Conservation (phyloP, 2,797 vertebrate genomes). For the Alosa sapidissima region DNA sequence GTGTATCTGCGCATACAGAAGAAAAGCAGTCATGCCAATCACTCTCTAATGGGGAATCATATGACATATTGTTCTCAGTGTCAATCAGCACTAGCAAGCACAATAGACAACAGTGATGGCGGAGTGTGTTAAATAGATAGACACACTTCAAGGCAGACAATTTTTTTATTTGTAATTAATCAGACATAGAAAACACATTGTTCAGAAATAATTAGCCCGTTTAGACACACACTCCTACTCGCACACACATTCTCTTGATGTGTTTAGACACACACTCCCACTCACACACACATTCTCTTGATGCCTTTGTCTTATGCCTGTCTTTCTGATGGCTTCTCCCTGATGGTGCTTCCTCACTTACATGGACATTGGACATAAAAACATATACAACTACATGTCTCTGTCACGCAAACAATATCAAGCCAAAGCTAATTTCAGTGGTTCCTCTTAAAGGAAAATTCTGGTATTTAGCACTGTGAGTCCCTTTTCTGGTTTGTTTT, state of each 20-base stretch:
- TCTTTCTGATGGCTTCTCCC: background rate
- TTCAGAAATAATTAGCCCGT: constrained; percentile 3
- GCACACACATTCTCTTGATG: background rate
- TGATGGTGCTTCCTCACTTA: background rate
- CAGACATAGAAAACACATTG: background rate
- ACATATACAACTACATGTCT: background rate
- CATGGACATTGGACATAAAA: background rate
- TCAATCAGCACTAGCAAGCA: background rate
- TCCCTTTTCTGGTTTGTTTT: no score
- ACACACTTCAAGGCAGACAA: background rate
- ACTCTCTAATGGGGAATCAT: background rate
- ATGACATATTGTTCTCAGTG: background rate
- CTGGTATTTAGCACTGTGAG: no score
- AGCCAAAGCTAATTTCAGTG: background rate
- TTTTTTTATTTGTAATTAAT: constrained; percentile 8
- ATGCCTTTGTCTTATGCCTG: background rate
- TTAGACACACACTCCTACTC: background rate
- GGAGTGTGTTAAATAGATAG: background rate
- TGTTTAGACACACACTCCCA: background rate
- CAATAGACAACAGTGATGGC: background rate
- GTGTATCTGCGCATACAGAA: background rate
- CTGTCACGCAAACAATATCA: background rate
- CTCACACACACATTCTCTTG: background rate
- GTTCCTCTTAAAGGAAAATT: background rate
- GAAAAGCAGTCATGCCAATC: background rate